Conservation (phyloP, 2,797 vertebrate genomes). For the Anas capensis region DNA sequence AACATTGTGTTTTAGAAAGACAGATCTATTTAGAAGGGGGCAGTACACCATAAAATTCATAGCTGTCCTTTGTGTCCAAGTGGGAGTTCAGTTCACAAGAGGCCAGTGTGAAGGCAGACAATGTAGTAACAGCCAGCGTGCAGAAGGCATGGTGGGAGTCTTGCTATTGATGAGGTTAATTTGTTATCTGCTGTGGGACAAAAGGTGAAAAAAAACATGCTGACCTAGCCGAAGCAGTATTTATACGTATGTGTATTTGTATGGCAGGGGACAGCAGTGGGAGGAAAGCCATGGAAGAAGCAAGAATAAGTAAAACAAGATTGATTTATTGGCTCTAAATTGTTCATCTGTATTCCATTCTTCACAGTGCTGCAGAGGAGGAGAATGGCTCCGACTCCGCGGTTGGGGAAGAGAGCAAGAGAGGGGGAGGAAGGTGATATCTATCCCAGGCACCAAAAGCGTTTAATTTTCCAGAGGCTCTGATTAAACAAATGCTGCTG, state of each 20-base stretch:
- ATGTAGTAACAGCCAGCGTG: not conserved
- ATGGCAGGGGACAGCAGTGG: conserved; percentile 40
- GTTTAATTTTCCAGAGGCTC: conserved; percentile 71
- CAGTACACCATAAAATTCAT: not conserved
- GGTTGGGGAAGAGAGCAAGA: not conserved
- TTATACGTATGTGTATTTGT: not conserved
- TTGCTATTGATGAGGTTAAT: conserved; percentile 48
- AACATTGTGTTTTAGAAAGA: not conserved
- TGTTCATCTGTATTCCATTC: conserved; percentile 59
- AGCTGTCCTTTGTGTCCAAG: not conserved
- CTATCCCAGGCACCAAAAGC: conserved; percentile 59
- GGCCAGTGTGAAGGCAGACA: not conserved
- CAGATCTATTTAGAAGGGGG: not conserved
- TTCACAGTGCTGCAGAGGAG: conserved; percentile 57
- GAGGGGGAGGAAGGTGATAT: conserved; percentile 34
- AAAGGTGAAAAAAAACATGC: conserved; percentile 11
- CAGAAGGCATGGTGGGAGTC: not conserved
- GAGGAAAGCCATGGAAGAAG: conserved; percentile 48
- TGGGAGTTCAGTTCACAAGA: not conserved
- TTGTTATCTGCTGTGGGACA: not conserved
- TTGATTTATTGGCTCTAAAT: conserved; percentile 39
- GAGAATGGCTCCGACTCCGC: not conserved
- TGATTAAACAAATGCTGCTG: conserved; percentile 77
- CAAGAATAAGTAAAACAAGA: conserved; percentile 34
- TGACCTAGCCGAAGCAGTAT: conserved; percentile 1